Evolutionary conservation across 2,797 vertebrate genomes (phyloP), one percentile per base, ranked within the genome.

Genomic region (Acestrorhynchus altus): DNA sequence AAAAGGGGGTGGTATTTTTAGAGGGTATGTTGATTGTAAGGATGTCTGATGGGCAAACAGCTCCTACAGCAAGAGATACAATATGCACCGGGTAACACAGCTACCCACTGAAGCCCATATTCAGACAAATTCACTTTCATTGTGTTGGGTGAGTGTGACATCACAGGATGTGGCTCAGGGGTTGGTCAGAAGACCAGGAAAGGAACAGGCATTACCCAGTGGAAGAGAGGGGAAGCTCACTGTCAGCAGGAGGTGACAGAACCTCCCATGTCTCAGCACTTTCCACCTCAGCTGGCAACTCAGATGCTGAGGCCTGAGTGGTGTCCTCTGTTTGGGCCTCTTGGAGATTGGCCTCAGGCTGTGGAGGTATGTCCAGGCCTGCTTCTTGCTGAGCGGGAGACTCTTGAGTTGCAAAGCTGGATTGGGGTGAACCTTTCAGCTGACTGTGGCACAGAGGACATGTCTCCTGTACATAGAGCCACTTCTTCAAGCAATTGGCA

Each of bases 401-500:
- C 15, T 84, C 90, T 75, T 86, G 91, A 73, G 83, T 82, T 18
- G 87, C 77, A 51, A 93, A 88, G 0, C 89, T 72, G 20, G 85
- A 84, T 86, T 93, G 93, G 20, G 94, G 91, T 83, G 94, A 94
- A 89, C 95, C 95, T 91, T 98, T 99, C 69, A 99, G 95, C 56
- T 98, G 97, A 70, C 95, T 95, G 88, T 98, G 98, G 89, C 97
- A 99, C 78, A 99, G 91, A 68, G 97, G 98, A 79, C 97, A 99
- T 9, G 96, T 97, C 91, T 98, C 98, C 89, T 99, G 98, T 40
- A 99, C 98, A 0, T 99, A 99, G 8, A 99, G 91, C 98, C 98
- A 99, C 81, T 99, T 99, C 94, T 99, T 99, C 89, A 99, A 93
- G 94, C 98, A 99, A 85, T 96, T 96, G n/a, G 97, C 96, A 44